Conservation (phyloP, 1,140 invertebrate genomes). For the Cheumatopsyche charites region DNA sequence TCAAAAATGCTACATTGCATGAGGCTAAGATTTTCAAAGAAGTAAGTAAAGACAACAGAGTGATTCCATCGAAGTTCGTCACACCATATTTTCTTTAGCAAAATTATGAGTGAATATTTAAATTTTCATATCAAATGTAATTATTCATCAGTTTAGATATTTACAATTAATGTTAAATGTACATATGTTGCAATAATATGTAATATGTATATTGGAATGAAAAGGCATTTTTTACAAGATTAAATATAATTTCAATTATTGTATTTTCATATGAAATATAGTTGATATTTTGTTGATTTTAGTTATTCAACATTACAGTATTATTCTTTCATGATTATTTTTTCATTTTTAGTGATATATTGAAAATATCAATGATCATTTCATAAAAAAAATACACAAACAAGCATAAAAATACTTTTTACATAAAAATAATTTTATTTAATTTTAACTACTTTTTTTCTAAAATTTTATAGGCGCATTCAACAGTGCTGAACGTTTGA, state of each 20-base stretch:
- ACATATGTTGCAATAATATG: conserved; percentile 17
- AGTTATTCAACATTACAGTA: not conserved
- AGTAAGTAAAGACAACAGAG: conserved; percentile 90
- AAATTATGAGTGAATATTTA: not conserved
- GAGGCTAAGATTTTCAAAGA: conserved; percentile 90
- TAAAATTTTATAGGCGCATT: too few species aligned
- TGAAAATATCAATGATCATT: not conserved
- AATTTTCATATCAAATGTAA: conserved; percentile 24
- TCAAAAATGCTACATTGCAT: conserved; percentile 76
- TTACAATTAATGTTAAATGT: not conserved
- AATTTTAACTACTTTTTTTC: too few species aligned
- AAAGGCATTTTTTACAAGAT: conserved; percentile 14
- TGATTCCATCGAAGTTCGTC: conserved; percentile 88
- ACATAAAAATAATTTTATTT: too few species aligned
- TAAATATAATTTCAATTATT: not conserved
- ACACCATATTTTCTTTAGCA: conserved; percentile 94
- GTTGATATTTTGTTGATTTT: not conserved
- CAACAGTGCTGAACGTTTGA: too few species aligned
- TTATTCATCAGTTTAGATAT: conserved; percentile 4
- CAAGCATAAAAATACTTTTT: not conserved
- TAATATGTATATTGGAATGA: conserved; percentile 20
- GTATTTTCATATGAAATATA: not conserved
- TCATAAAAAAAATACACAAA: not conserved
- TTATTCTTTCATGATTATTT: too few species aligned
- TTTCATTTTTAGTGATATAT: not conserved